A percentile compares a stretch with the other conserved stretches of the same genome.
phyloP scores from a whole-genome alignment of 2,888 invertebrate species.

The Augiades crinisus region DNA sequence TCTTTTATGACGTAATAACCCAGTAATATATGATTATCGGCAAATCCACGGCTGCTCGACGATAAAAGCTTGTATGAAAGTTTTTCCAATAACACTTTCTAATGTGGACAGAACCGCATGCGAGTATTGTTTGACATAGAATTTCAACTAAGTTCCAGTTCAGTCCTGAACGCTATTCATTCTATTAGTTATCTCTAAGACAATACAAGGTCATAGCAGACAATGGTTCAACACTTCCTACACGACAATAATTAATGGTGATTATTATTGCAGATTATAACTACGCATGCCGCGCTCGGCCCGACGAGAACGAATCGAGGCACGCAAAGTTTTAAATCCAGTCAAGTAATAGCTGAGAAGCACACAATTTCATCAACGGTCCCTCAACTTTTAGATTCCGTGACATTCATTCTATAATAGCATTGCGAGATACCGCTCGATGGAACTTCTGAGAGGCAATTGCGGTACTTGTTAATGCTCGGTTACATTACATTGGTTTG shows the following conservation, averaged over 20 bases:
- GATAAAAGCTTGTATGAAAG: too few species aligned
- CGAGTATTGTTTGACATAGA: too few species aligned
- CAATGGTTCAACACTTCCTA: conserved; percentile 31
- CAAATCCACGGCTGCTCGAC: too few species aligned
- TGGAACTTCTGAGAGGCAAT: background rate
- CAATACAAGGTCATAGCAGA: conserved; percentile 19
- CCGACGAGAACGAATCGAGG: background rate
- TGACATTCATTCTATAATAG: background rate
- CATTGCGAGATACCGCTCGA: background rate
- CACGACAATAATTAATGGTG: conserved; percentile 33
- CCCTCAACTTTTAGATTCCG: background rate
- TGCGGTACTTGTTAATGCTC: background rate
- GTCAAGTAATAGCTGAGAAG: background rate
- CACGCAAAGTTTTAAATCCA: background rate
- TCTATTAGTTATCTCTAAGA: background rate
- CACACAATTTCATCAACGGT: conserved; percentile 1
- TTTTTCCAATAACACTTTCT: too few species aligned
- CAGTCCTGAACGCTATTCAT: background rate
- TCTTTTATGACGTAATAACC: too few species aligned
- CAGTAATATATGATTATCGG: too few species aligned
- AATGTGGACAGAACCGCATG: too few species aligned
- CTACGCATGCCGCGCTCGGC: conserved; percentile 9
- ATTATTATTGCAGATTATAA: conserved; percentile 32
- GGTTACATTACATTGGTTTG: too few species aligned
- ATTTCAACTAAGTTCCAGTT: too few species aligned